These are phyloP conservation scores for Excalfactoria chinensis DNA, from an alignment of 2,113 vertebrate genomes.

Conservation along the genomic window DNA sequence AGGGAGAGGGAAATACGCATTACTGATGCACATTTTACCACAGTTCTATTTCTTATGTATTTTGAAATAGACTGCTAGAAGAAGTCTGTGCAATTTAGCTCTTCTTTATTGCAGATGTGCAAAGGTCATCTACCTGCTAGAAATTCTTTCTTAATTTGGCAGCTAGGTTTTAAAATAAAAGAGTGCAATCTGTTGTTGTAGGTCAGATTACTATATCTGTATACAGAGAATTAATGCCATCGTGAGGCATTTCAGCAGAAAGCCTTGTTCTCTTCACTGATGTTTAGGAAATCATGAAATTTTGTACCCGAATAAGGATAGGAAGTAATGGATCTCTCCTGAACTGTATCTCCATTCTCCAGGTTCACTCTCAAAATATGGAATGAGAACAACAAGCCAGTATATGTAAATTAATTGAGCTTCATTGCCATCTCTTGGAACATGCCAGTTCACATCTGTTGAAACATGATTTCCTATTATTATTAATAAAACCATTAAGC, in stretches of 20 bases:
- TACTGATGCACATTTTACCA: neutral
- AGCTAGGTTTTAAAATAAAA: neutral
- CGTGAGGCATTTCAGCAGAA: neutral
- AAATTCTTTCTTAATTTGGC: neutral
- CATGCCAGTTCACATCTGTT: neutral
- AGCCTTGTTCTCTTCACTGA: neutral
- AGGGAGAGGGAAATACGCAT: neutral
- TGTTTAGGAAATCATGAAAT: neutral
- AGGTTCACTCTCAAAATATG: neutral
- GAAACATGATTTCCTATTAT: neutral
- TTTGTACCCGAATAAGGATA: neutral
- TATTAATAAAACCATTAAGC: neutral
- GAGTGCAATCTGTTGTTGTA: neutral
- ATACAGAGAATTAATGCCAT: neutral
- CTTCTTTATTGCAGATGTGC: neutral
- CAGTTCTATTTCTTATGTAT: neutral
- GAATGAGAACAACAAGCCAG: neutral
- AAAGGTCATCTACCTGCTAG: neutral
- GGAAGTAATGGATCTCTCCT: neutral
- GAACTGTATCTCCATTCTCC: neutral
- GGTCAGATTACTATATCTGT: neutral
- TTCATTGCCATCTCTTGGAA: neutral
- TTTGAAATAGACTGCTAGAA: neutral
- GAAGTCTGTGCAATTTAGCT: neutral
- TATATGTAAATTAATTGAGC: neutral